Percentiles rank a stretch among this genome's conserved stretches.
phyloP scores from a whole-genome alignment of 2,888 invertebrate species.

The Crocallis elinguaria region DNA sequence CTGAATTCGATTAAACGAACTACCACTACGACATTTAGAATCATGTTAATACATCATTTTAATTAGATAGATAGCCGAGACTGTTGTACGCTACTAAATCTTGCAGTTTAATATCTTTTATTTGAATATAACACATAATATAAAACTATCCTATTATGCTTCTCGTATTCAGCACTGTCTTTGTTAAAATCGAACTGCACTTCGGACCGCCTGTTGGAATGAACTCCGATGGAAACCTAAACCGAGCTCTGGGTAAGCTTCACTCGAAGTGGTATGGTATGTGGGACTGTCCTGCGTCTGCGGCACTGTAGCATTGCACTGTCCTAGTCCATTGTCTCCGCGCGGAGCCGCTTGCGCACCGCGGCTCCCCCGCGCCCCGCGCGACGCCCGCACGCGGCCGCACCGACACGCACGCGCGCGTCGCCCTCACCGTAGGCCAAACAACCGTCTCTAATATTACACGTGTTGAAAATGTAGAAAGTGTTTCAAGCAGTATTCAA shows the following conservation, averaged over 20 bases:
- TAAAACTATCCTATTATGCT: constrained; percentile 30
- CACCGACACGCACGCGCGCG: no score
- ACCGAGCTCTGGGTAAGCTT: constrained; percentile 21
- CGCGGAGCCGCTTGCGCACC: background rate
- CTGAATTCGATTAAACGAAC: constrained; percentile 29
- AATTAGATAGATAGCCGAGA: constrained; percentile 32
- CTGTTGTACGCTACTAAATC: constrained; percentile 37
- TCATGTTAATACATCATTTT: constrained; percentile 19
- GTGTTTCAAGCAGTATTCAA: constrained; percentile 73
- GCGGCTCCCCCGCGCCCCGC: constrained; percentile 1
- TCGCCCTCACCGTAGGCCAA: constrained; percentile 40
- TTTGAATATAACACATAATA: constrained; percentile 32
- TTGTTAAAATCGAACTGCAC: constrained; percentile 37
- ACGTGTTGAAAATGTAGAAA: constrained; percentile 73
- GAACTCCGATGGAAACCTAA: constrained; percentile 33
- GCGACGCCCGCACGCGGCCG: constrained; percentile 1
- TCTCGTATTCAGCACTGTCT: constrained; percentile 38
- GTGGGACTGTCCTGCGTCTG: constrained; percentile 9
- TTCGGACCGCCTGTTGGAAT: constrained; percentile 29
- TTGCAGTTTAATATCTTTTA: constrained; percentile 28
- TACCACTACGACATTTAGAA: constrained; percentile 35
- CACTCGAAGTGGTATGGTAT: constrained; percentile 17
- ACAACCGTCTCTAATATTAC: constrained; percentile 60
- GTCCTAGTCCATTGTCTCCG: background rate
- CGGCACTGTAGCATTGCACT: constrained; percentile 11